Evolutionary conservation across 2,113 vertebrate species (phyloP).

Genomic region (Pteruthius melanotis): DNA sequence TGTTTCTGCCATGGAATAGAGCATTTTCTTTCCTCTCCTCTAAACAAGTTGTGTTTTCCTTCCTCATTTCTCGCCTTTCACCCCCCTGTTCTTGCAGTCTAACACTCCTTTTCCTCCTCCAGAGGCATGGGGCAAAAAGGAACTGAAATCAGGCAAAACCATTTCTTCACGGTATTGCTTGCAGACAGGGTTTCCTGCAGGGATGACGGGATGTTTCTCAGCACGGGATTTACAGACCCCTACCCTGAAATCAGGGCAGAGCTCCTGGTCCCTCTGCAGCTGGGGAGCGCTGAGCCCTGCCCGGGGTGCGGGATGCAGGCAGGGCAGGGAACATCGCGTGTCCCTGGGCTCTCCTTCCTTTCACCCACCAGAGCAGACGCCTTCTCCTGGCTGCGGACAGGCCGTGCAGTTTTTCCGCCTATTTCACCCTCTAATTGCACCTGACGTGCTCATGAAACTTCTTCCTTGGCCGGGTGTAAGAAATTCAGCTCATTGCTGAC

Average conservation of each 20-base stretch:
- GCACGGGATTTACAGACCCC: fast-evolving
- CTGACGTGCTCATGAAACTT: neutral
- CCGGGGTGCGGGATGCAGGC: neutral
- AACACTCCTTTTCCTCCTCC: neutral
- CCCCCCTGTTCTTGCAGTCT: neutral
- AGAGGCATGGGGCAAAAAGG: neutral
- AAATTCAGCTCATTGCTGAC: neutral
- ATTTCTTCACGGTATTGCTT: fast-evolving
- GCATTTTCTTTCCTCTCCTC: neutral
- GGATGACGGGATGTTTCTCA: fast-evolving
- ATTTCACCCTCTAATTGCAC: neutral
- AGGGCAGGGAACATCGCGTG: neutral
- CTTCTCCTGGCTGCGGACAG: neutral
- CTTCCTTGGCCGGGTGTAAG: neutral
- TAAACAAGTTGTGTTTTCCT: neutral
- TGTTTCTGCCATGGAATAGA: neutral
- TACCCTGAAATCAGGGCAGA: neutral
- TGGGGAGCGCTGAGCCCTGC: neutral
- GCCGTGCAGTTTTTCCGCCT: neutral
- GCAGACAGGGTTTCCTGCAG: neutral
- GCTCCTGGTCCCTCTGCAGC: fast-evolving
- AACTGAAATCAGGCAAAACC: neutral
- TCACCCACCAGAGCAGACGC: neutral
- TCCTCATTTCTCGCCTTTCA: neutral
- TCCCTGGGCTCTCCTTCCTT: neutral